These are phyloP conservation scores for Drosophila sordidula DNA, from an alignment of 2,888 invertebrate species.

Conservation along the genomic window DNA sequence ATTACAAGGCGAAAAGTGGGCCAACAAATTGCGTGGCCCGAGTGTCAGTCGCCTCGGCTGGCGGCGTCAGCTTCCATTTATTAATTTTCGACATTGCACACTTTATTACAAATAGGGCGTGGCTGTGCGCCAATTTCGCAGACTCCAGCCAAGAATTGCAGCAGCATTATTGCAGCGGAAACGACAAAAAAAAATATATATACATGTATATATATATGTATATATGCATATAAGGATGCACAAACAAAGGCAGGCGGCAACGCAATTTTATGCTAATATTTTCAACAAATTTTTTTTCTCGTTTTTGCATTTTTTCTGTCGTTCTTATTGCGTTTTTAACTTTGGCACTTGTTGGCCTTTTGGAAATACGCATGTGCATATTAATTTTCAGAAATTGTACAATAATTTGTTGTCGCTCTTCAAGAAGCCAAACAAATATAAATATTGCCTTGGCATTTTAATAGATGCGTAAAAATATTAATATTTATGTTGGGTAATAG, in stretches of 20 bases:
- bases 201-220: neutral
- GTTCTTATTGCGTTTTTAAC: conserved; percentile 2
- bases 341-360: conserved; percentile 9
- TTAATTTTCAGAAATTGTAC: conserved; percentile 13
- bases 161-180: conserved; percentile 6
- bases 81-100: conserved; percentile 71
- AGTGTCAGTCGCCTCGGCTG: conserved; percentile 37
- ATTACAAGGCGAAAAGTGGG: conserved; percentile 41
- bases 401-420: conserved; percentile 16
- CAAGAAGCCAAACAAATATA: neutral
- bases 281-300: conserved; percentile 33
- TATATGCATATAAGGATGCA: too few relatives aligned
- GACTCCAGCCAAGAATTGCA: conserved; percentile 30
- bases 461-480: neutral
- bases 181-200: neutral
- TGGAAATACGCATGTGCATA: conserved; percentile 31
- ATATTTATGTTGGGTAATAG: neutral
- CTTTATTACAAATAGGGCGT: conserved; percentile 58
- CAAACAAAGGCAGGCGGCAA: conserved; percentile 4
- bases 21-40: conserved; percentile 44
- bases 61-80: conserved; percentile 57
- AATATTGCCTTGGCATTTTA: conserved; percentile 12
- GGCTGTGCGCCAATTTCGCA: conserved; percentile 54
- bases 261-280: conserved; percentile 56
- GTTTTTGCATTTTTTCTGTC: conserved; percentile 1